A percentile compares a stretch with the other conserved stretches of the same genome.
phyloP scores from a whole-genome alignment of 2,888 invertebrate species.

The Drosophila fulvimacula region DNA sequence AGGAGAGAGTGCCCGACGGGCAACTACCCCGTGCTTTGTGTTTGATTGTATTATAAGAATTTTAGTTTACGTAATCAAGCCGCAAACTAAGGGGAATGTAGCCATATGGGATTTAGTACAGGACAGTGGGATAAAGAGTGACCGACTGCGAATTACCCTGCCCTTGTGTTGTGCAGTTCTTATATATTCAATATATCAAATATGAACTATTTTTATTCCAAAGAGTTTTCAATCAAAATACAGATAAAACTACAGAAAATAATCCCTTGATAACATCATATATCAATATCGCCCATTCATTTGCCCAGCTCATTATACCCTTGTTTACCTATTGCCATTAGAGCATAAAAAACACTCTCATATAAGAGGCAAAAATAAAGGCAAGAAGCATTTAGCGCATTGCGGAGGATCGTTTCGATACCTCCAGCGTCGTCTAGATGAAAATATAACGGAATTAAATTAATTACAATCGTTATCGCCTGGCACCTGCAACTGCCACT shows the following conservation, averaged over 20 bases:
- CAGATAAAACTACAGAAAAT: too few relatives aligned
- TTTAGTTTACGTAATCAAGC: too few relatives aligned
- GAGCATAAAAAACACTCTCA: slow-evolving; percentile 29
- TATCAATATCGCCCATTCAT: too few relatives aligned
- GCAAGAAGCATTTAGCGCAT: slow-evolving; percentile 81
- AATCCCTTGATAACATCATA: too few relatives aligned
- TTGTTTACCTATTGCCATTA: background rate
- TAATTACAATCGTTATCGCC: slow-evolving; percentile 83
- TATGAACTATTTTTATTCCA: too few relatives aligned
- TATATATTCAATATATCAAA: too few relatives aligned
- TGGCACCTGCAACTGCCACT: slow-evolving; percentile 66
- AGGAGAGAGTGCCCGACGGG: background rate
- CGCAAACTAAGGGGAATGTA: too few relatives aligned
- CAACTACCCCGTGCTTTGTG: background rate
- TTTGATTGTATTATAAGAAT: background rate
- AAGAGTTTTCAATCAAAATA: too few relatives aligned
- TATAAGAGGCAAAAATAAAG: slow-evolving; percentile 50
- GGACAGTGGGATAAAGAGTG: too few relatives aligned
- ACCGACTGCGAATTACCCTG: too few relatives aligned
- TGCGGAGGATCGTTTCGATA: slow-evolving; percentile 70
- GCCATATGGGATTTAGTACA: too few relatives aligned
- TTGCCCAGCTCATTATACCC: background rate
- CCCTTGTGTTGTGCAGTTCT: too few relatives aligned
- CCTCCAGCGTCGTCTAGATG: slow-evolving; percentile 65
- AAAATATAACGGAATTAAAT: slow-evolving; percentile 84